Base-by-base conservation (phyloP, 2,888 invertebrate genomes). In the Rutpela maculata region DNA sequence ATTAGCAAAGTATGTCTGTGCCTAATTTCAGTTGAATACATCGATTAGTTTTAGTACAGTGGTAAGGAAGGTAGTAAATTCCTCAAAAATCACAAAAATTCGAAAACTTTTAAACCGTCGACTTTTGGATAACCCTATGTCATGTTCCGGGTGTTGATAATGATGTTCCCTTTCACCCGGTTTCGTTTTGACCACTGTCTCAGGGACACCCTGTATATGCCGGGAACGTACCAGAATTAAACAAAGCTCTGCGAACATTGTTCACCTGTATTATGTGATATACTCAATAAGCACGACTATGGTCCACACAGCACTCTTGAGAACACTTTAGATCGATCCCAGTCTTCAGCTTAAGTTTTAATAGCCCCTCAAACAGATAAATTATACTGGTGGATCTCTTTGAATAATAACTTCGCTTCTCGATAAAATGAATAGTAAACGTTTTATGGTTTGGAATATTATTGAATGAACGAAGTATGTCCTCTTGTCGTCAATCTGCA, bases 281-380 rank as follows among this genome's bases (percentile, higher is more conserved):
- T 59, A 59, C 19, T 19, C 22, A 59, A 59, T 59, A 59, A 59
- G 19, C 22, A 22, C 19, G 18, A 7, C 57, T 57, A 57, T 19
- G 22, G 59, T 59, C 59, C 10, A 59, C 59, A 59, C 12, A 12
- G 59, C 59, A 59, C 59, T 59, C 59, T 5, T 19, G 59, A 59
- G 59, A 59, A 59, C 59, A 59, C 1, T 59, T 59, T 15, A 59
- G 59, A 59, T 59, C 59, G 59, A 59, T 59, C 59, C 50, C 59
- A 59, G 22, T 22, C 19, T 59, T 59, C 59, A 19, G 59, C 59
- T 59, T 59, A 59, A 59, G 18, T 59, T 59, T 59, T 59, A 59
- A 3, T 59, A 59, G 18, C 59, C 59, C 22, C 22, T 19, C 19
- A 19, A 59, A 59, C 19, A 22, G 10, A 59, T 59, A 59, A 59